Percentiles rank a stretch among this genome's conserved stretches.
Conservation (phyloP, 2,113 vertebrate species). For the Formicarius rufipectus region DNA sequence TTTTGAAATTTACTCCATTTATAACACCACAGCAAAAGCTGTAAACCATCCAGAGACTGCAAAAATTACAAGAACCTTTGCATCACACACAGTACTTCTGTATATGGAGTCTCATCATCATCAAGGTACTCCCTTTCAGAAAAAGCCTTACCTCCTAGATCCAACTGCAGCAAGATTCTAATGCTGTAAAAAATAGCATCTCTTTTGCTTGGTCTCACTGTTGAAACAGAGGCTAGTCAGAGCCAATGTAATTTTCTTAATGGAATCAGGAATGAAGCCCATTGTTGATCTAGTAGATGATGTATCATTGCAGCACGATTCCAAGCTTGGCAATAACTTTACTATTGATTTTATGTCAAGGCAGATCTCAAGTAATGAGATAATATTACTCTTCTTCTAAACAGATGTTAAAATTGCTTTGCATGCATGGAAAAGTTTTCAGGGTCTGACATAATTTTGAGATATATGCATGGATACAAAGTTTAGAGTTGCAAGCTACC, state of each 20-base stretch:
- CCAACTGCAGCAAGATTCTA: not conserved
- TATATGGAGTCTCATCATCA: not conserved
- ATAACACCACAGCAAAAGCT: not conserved
- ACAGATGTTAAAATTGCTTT: not conserved
- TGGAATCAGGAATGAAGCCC: slow-evolving; percentile 45
- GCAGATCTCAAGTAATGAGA: not conserved
- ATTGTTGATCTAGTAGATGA: slow-evolving; percentile 42
- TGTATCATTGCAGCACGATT: slow-evolving; percentile 46
- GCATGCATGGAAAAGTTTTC: not conserved
- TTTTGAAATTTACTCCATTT: not conserved
- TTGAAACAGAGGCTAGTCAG: not conserved
- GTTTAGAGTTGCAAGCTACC: not conserved
- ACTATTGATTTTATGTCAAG: slow-evolving; percentile 59
- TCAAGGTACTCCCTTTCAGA: not conserved
- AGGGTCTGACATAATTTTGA: not conserved
- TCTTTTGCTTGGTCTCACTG: not conserved
- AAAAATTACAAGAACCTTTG: not conserved
- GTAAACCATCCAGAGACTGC: not conserved
- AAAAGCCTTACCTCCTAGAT: not conserved
- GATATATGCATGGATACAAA: not conserved
- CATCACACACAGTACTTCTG: not conserved
- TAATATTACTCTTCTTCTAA: slow-evolving; percentile 13
- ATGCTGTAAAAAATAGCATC: not conserved
- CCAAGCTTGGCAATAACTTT: slow-evolving; percentile 42
- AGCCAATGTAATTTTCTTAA: slow-evolving; percentile 71